A percentile compares a stretch with the other conserved stretches of the same genome.
These are phyloP conservation scores for Brachyrhaphis roseni DNA, from an alignment of 2,797 vertebrate genomes.

Conservation along the genomic window DNA sequence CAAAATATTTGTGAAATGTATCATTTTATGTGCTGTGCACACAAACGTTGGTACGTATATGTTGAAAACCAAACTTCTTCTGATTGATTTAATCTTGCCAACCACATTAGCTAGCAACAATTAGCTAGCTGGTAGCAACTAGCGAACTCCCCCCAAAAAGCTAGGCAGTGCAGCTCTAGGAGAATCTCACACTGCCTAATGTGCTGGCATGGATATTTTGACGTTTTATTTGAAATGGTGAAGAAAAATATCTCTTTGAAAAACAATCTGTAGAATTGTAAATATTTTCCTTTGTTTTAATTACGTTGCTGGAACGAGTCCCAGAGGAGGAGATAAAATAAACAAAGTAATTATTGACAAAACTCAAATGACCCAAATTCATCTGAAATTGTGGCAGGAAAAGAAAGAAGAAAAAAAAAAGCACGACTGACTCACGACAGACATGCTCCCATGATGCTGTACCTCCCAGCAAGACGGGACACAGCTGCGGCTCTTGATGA, in stretches of 20 bases:
- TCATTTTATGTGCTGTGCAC: too few relatives aligned
- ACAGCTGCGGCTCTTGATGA: constrained; percentile 54
- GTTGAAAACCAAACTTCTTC: neutral
- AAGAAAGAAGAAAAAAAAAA: neutral
- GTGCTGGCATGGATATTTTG: too few relatives aligned
- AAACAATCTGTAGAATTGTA: neutral
- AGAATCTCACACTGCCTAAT: neutral
- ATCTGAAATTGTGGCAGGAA: neutral
- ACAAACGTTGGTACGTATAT: neutral
- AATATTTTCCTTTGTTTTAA: neutral
- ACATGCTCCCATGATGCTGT: constrained; percentile 17
- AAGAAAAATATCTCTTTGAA: neutral
- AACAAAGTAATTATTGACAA: neutral
- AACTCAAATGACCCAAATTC: neutral
- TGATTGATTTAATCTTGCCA: neutral
- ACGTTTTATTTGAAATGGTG: neutral
- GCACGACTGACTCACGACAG: neutral
- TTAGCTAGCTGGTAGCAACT: too few relatives aligned
- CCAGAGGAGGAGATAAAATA: too few relatives aligned
- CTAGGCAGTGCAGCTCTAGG: too few relatives aligned
- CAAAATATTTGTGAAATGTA: too few relatives aligned
- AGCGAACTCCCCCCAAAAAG: too few relatives aligned
- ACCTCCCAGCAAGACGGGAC: constrained; percentile 37
- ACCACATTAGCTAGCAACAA: too few relatives aligned
- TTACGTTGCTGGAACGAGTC: neutral